Evolutionary conservation across 2,113 vertebrate genomes (phyloP).

Genomic region (Varanus salvator): DNA sequence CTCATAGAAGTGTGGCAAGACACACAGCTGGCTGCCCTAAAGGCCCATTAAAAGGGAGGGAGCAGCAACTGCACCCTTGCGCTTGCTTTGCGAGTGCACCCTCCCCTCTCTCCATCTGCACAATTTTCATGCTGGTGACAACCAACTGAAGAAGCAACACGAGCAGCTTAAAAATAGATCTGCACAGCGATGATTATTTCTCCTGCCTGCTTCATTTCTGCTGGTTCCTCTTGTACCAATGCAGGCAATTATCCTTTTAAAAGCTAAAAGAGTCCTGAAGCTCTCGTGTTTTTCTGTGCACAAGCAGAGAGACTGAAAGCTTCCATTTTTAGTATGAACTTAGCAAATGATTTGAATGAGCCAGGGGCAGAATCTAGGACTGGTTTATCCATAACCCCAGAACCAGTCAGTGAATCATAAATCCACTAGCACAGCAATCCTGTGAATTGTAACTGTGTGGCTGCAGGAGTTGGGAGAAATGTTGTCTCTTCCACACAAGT

Average conservation of each 20-base stretch:
- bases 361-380: too few relatives aligned
- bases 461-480: too few relatives aligned
- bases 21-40: not conserved
- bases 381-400: too few relatives aligned
- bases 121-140: constrained; percentile 2
- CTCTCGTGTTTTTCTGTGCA: too few relatives aligned
- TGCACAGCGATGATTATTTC: constrained; percentile 59
- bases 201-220: constrained; percentile 49
- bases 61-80: constrained; percentile 7
- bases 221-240: constrained; percentile 54
- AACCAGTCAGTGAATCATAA: too few relatives aligned
- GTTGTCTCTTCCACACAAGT: too few relatives aligned
- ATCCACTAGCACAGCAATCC: too few relatives aligned
- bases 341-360: too few relatives aligned
- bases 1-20: not conserved
- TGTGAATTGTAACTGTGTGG: too few relatives aligned
- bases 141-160: not conserved
- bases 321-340: not conserved
- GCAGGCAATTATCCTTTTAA: not conserved
- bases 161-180: constrained; percentile 58
- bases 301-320: too few relatives aligned
- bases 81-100: not conserved
- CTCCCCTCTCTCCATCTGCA: not conserved
- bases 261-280: too few relatives aligned
- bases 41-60: not conserved